Conservation (phyloP, 2,797 vertebrate species). For the Enteromius mattozi region DNA sequence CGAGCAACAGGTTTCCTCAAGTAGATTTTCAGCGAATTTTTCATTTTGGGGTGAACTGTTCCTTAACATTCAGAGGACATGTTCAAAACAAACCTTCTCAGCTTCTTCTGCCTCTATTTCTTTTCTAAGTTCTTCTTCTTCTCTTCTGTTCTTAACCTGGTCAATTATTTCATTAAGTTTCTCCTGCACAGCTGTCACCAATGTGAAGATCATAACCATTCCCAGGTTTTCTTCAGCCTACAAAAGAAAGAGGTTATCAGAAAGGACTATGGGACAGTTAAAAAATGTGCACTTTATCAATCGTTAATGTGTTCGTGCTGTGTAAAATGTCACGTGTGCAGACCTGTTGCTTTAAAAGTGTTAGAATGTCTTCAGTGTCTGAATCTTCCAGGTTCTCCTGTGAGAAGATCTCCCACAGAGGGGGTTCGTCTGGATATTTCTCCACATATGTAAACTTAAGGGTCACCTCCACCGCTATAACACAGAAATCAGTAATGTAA, state of each 20-base stretch:
- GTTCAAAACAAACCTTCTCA: constrained; percentile 83
- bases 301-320: background rate
- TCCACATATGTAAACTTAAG: constrained; percentile 96
- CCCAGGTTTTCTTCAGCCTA: constrained; percentile 95
- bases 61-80: background rate
- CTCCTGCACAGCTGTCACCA: constrained; percentile 95
- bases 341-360: constrained; percentile 90
- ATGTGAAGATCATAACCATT: constrained; percentile 98
- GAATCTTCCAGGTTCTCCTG: constrained; percentile 92
- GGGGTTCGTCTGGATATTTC: constrained; percentile 92
- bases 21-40: background rate
- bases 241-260: constrained; percentile 1
- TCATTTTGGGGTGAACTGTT: background rate
- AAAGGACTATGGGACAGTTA: background rate
- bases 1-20: background rate
- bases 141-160: constrained; percentile 88
- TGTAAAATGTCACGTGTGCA: constrained; percentile 31
- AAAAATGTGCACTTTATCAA: background rate
- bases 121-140: constrained; percentile 87
- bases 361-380: constrained; percentile 83
- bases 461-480: constrained; percentile 86
- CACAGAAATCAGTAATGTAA: background rate
- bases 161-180: constrained; percentile 96
- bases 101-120: constrained; percentile 94
- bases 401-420: constrained; percentile 89